A percentile compares a stretch with the other conserved stretches of the same genome.
Conservation (phyloP, 2,888 invertebrate genomes). For the Punctoribates punctum region DNA sequence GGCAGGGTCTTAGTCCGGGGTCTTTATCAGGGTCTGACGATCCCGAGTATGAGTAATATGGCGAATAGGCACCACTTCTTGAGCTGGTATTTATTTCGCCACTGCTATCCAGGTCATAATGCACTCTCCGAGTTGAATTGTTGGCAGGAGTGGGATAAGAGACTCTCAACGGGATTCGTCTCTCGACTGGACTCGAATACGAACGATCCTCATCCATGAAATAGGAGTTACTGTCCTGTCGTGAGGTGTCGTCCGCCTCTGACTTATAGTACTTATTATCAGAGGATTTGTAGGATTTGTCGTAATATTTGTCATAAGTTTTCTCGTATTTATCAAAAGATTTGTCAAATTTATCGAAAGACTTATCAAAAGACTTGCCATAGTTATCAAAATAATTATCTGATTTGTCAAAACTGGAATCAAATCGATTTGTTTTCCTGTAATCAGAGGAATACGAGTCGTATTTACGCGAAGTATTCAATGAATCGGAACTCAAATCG, state of each 20-base stretch:
- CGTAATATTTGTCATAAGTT: constrained; percentile 8
- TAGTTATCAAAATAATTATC: neutral
- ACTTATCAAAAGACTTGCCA: constrained; percentile 1
- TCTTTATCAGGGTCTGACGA: neutral
- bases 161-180: no score
- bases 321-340: neutral
- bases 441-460: neutral
- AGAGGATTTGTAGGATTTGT: neutral
- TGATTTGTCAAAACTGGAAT: neutral
- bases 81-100: neutral
- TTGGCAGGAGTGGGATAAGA: neutral
- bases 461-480: neutral
- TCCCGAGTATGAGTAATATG: neutral
- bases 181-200: constrained; percentile 1
- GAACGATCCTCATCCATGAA: neutral
- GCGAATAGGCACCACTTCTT: neutral
- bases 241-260: neutral
- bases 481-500: neutral
- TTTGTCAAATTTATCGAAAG: neutral
- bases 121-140: neutral
- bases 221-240: constrained; percentile 18
- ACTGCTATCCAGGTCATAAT: neutral
- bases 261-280: neutral
- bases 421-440: neutral
- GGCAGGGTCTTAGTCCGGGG: no score